These are phyloP conservation scores for Sipha maydis DNA, from an alignment of 2,888 invertebrate species.

Conservation along the genomic window DNA sequence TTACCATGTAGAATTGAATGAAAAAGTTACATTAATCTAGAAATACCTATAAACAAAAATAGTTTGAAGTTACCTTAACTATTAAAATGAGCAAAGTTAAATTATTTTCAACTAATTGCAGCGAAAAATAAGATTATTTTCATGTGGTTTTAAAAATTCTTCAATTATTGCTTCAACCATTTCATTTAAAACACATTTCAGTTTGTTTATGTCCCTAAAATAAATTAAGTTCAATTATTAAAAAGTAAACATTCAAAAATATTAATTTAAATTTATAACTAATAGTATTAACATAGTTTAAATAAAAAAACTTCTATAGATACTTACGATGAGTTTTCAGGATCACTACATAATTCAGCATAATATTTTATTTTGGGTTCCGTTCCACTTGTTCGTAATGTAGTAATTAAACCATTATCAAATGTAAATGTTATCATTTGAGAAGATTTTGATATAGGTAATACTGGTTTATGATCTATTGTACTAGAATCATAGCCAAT, in stretches of 20 bases:
- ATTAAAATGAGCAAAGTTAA: background rate
- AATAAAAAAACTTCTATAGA: background rate
- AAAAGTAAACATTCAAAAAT: constrained; percentile 2
- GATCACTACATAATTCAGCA: constrained; percentile 83
- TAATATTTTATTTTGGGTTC: constrained; percentile 99
- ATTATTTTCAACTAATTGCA: constrained; percentile 64
- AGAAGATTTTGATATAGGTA: constrained; percentile 75
- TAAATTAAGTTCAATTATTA: constrained; percentile 51
- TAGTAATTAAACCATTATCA: constrained; percentile 84
- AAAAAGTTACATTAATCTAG: no score
- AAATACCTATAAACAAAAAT: no score
- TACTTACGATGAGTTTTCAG: constrained; percentile 65
- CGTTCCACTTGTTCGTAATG: constrained; percentile 95
- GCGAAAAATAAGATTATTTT: constrained; percentile 72
- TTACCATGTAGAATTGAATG: no score
- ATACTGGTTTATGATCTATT: constrained; percentile 75
- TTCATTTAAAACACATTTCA: constrained; percentile 74
- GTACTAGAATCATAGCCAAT: constrained; percentile 84
- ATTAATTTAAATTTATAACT: no score
- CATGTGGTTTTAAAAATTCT: constrained; percentile 83
- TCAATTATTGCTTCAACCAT: constrained; percentile 82
- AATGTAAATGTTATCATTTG: constrained; percentile 98
- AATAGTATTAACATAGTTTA: no score
- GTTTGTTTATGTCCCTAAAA: constrained; percentile 76
- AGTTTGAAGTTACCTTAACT: no score